These are phyloP conservation scores for Himalopsyche phryganea DNA, from an alignment of 1,140 invertebrate genomes.

Conservation along the genomic window DNA sequence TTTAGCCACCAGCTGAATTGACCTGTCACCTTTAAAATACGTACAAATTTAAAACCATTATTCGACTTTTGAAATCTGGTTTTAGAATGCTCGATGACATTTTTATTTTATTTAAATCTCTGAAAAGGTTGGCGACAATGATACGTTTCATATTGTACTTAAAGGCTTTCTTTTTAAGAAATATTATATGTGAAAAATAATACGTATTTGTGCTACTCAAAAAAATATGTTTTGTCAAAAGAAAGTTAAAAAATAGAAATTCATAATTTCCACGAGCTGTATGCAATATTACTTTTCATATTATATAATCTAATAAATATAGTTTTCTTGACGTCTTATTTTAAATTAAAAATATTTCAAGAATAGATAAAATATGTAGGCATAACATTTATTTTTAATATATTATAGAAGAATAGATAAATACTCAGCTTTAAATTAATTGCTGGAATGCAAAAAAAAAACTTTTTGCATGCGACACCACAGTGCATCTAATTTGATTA, in stretches of 20 bases:
- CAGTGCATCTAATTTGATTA: not conserved
- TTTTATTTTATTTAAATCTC: not conserved
- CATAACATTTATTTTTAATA: no score
- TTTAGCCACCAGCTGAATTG: slow-evolving; percentile 28
- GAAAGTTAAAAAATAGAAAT: no score
- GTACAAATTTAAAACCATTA: not conserved
- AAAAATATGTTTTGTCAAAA: no score
- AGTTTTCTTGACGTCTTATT: no score
- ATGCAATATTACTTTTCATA: no score
- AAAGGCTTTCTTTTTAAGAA: slow-evolving; percentile 14
- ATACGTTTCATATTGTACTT: slow-evolving; percentile 24
- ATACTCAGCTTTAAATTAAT: no score
- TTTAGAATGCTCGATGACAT: not conserved
- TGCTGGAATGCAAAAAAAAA: not conserved
- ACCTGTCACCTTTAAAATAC: slow-evolving; percentile 13
- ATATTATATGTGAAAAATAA: slow-evolving; percentile 1
- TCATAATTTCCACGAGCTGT: no score
- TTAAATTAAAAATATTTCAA: no score
- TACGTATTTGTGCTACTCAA: slow-evolving; percentile 12
- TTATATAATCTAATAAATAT: no score
- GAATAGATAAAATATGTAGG: no score
- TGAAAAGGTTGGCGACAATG: slow-evolving; percentile 13
- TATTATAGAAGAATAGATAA: no score
- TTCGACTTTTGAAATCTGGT: not conserved
- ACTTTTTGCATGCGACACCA: slow-evolving; percentile 22